These are phyloP conservation scores for Aulostomus chinensis DNA, from an alignment of 2,797 vertebrate species.

Conservation along the genomic window DNA sequence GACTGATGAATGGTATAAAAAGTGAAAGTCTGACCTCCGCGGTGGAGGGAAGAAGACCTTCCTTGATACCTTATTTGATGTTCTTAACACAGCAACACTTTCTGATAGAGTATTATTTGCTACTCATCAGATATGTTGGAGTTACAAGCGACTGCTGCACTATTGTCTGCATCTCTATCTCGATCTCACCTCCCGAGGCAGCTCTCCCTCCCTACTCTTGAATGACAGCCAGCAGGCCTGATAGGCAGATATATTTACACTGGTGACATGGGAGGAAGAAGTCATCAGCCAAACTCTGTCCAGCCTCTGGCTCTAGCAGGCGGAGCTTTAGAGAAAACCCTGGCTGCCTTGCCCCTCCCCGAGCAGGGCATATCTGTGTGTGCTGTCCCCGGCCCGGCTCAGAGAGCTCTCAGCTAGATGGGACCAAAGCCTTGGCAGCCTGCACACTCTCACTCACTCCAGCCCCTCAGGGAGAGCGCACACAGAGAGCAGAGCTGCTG, in stretches of 20 bases:
- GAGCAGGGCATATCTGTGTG: constrained; percentile 69
- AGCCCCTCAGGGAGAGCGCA: constrained; percentile 36
- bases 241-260: constrained; percentile 75
- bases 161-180: constrained; percentile 27
- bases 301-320: constrained; percentile 61
- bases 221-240: constrained; percentile 62
- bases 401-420: constrained; percentile 83
- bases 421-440: constrained; percentile 83
- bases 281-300: constrained; percentile 80
- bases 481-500: constrained; percentile 24
- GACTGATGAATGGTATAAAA: too few species aligned
- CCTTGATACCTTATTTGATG: too few species aligned
- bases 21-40: too few species aligned
- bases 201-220: constrained; percentile 26
- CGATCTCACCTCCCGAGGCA: constrained; percentile 44
- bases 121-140: too few species aligned
- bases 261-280: constrained; percentile 75
- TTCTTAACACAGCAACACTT: too few species aligned
- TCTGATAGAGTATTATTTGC: too few species aligned
- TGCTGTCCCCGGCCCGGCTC: constrained; percentile 54
- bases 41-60: too few species aligned
- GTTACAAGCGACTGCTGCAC: constrained; percentile 36
- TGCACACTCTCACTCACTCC: constrained; percentile 48
- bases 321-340: constrained; percentile 77
- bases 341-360: constrained; percentile 73